phyloP scores from a whole-genome alignment of 2,113 vertebrate genomes.

The Aptenodytes forsteri region DNA sequence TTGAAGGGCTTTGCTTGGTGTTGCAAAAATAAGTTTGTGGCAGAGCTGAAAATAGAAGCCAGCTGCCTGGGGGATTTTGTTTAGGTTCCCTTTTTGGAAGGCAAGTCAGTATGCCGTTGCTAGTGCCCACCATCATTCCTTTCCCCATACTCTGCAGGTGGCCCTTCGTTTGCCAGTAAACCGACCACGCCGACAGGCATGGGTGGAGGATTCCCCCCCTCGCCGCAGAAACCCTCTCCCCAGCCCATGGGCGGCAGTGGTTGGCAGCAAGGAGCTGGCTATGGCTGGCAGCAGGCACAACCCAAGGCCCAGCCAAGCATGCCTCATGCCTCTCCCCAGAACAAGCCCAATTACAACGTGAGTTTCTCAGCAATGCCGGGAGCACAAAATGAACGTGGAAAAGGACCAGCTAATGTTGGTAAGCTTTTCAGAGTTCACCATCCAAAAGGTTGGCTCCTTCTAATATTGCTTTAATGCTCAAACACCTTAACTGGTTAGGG shows the following conservation, averaged over 20 bases:
- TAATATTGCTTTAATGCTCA: neutral
- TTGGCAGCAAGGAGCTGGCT: conserved; percentile 83
- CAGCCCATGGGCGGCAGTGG: conserved; percentile 80
- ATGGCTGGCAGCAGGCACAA: conserved; percentile 79
- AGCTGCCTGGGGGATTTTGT: neutral
- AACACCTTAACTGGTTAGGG: neutral
- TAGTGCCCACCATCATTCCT: accelerated
- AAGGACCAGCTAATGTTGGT: conserved; percentile 80
- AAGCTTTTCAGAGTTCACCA: conserved; percentile 18
- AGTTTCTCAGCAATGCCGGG: conserved; percentile 86
- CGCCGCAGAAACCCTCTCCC: conserved; percentile 88
- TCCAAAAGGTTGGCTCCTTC: neutral
- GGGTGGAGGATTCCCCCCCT: conserved; percentile 88
- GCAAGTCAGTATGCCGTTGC: neutral
- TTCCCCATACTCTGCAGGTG: conserved; percentile 59
- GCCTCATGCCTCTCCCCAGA: conserved; percentile 90
- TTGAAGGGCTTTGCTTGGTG: neutral
- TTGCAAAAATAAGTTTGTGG: neutral
- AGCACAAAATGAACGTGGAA: conserved; percentile 76
- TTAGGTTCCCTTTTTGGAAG: neutral
- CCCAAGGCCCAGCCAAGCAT: conserved; percentile 75
- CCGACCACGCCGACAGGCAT: conserved; percentile 92
- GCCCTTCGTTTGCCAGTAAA: conserved; percentile 93
- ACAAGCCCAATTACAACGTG: conserved; percentile 95
- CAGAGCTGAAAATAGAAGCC: neutral